Conservation (phyloP, 92 coral and sea anemone genomes). For the Phenganax marumi region DNA sequence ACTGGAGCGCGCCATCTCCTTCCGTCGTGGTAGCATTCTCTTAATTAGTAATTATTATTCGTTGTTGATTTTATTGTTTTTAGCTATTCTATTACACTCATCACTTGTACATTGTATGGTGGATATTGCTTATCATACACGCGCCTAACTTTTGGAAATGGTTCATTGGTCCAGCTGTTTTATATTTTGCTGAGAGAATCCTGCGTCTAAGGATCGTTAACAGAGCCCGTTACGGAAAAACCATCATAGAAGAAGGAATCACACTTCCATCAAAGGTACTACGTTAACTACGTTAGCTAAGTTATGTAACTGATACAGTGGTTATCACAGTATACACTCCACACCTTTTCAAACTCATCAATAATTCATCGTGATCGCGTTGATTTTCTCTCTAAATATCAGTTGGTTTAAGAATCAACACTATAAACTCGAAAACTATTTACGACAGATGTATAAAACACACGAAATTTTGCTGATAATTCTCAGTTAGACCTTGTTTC, state of each 20-base stretch:
- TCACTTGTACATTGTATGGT: constrained; percentile 34
- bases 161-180: constrained; percentile 31
- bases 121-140: constrained; percentile 29
- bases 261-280: constrained; percentile 32
- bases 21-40: neutral
- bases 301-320: too few species aligned
- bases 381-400: too few species aligned
- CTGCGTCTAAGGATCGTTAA: constrained; percentile 31
- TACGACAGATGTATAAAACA: too few species aligned
- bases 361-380: too few species aligned
- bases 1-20: too few species aligned
- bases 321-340: too few species aligned
- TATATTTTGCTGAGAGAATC: constrained; percentile 32
- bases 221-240: constrained; percentile 35
- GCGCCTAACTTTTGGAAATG: constrained; percentile 44
- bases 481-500: too few species aligned
- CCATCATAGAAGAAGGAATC: constrained; percentile 30
- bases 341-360: too few species aligned
- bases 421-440: too few species aligned
- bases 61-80: neutral
- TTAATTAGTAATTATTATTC: neutral
- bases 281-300: too few species aligned
- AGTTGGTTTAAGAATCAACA: too few species aligned
- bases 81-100: constrained; percentile 40
- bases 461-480: too few species aligned